These are phyloP conservation scores for Drosophila conformis DNA, from an alignment of 2,888 invertebrate species.

Conservation along the genomic window DNA sequence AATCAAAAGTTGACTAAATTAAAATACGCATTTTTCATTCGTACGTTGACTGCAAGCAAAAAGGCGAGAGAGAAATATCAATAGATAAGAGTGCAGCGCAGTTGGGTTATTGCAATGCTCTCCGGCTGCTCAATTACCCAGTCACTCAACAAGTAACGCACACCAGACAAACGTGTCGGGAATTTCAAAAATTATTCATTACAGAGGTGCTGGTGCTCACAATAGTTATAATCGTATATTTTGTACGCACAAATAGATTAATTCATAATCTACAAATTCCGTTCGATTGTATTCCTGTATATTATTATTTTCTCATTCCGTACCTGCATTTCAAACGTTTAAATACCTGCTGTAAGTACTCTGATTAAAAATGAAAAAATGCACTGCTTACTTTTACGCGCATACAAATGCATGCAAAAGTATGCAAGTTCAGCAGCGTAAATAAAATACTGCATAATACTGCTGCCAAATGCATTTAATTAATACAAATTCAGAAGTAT, in stretches of 20 bases:
- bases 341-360: not conserved
- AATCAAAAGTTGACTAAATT: conserved; percentile 21
- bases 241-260: not conserved
- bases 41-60: not conserved
- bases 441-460: not conserved
- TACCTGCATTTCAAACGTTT: not conserved
- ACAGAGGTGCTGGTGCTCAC: not conserved
- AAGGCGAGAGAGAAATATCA: not conserved
- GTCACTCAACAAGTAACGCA: not conserved
- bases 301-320: not conserved
- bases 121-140: not conserved
- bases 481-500: not conserved
- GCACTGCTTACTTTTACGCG: not conserved
- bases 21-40: not conserved
- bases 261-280: not conserved
- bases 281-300: not conserved
- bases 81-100: conserved; percentile 22
- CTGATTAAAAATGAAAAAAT: not conserved
- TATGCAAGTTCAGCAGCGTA: not conserved
- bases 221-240: not conserved
- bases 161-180: conserved; percentile 3
- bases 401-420: not conserved
- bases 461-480: not conserved
- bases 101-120: not conserved
- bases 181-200: not conserved